Conservation (phyloP, 1,140 invertebrate genomes). For the Physella acuta region DNA sequence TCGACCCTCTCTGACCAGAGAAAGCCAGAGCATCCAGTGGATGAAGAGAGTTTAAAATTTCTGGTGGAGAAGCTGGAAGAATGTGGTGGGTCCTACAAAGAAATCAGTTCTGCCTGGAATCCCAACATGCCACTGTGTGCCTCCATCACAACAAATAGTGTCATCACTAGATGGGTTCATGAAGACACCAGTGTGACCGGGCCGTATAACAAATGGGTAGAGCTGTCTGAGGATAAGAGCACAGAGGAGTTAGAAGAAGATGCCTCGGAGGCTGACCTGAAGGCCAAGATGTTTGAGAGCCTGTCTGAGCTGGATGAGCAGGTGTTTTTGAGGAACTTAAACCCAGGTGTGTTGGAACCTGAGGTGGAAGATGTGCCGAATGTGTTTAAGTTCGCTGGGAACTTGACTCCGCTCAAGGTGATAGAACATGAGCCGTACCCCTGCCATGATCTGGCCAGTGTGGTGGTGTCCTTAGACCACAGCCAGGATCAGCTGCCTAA, state of each 20-base stretch:
- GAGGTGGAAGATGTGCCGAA: no score
- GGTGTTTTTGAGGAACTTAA: not conserved
- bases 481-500: no score
- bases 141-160: slow-evolving; percentile 44
- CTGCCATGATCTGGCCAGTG: no score
- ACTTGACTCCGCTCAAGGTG: no score
- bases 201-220: slow-evolving; percentile 57
- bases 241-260: not conserved
- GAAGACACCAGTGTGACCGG: slow-evolving; percentile 55
- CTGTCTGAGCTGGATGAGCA: not conserved
- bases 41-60: slow-evolving; percentile 29
- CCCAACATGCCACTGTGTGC: slow-evolving; percentile 34
- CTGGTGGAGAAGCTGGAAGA: slow-evolving; percentile 32
- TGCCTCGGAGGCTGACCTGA: not conserved
- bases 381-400: no score
- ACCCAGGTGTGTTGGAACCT: no score
- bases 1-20: slow-evolving; percentile 16
- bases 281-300: slow-evolving; percentile 15
- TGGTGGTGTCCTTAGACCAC: no score
- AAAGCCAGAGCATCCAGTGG: slow-evolving; percentile 16
- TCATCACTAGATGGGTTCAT: slow-evolving; percentile 53
- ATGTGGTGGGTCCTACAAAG: slow-evolving; percentile 42
- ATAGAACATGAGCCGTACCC: no score
- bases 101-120: slow-evolving; percentile 43
- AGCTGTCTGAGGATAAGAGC: not conserved